phyloP scores from a whole-genome alignment of 2,797 vertebrate species.

The Phrynocephalus vlangalii region DNA sequence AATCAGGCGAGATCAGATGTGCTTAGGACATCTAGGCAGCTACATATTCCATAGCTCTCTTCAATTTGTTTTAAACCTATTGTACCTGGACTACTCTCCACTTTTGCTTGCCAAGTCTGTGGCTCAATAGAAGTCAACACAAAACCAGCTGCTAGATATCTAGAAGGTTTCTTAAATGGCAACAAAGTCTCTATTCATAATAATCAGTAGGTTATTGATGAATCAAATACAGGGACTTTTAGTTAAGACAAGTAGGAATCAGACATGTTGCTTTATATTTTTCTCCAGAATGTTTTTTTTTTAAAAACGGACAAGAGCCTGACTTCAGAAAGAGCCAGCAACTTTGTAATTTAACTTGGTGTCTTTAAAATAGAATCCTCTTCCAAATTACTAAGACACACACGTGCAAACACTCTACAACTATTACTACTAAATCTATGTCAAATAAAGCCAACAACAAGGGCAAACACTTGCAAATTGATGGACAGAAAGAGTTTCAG shows the following conservation, averaged over 20 bases:
- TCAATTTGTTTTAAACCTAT: not conserved
- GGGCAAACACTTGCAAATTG: no score
- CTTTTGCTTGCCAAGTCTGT: not conserved
- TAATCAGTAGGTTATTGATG: not conserved
- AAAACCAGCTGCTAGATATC: not conserved
- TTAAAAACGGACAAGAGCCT: not conserved
- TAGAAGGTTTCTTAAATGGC: not conserved
- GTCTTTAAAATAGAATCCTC: not conserved
- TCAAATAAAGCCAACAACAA: no score
- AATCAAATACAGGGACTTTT: not conserved
- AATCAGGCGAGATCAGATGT: no score
- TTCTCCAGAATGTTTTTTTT: not conserved
- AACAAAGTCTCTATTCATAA: not conserved
- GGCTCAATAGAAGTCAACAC: not conserved
- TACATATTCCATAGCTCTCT: not conserved
- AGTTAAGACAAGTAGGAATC: no score
- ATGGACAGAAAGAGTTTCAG: no score
- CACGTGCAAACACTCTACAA: no score
- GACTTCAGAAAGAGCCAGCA: not conserved
- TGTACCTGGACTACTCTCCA: not conserved
- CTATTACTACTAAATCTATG: no score
- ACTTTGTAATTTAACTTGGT: no score
- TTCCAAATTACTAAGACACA: not conserved
- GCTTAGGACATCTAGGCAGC: no score
- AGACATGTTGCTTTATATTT: not conserved